Percentiles rank a stretch among this genome's conserved stretches.
Conservation (phyloP, 2,888 invertebrate species). For the Yponomeuta sedellus region DNA sequence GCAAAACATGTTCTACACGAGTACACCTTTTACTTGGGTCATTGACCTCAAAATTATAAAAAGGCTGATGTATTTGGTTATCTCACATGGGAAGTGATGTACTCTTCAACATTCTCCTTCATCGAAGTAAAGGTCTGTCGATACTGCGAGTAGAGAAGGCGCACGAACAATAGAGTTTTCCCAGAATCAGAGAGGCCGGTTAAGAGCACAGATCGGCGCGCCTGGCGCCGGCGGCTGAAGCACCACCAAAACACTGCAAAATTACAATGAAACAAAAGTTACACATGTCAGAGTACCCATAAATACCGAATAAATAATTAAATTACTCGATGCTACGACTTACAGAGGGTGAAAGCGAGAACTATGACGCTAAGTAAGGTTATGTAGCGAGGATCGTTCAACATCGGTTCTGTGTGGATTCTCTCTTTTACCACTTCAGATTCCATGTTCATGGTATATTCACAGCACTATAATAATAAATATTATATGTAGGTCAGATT, state of each 20-base stretch:
- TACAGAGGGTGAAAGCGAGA: conserved; percentile 59
- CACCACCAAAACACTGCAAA: conserved; percentile 78
- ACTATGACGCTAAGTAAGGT: conserved; percentile 64
- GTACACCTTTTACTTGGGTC: no score
- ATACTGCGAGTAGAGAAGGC: conserved; percentile 82
- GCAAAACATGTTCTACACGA: no score
- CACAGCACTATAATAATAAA: no score
- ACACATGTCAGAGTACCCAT: no score
- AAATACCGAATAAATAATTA: background rate
- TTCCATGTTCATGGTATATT: conserved; percentile 39
- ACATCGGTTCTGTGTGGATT: conserved; percentile 60
- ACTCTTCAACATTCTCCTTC: conserved; percentile 87
- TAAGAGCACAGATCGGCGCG: conserved; percentile 82
- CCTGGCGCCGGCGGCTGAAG: conserved; percentile 75
- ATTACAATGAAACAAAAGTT: background rate
- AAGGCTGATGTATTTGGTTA: background rate
- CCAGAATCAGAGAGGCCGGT: conserved; percentile 93
- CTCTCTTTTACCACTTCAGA: conserved; percentile 64
- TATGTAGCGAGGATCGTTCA: conserved; percentile 68
- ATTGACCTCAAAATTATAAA: no score
- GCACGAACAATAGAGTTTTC: conserved; percentile 91
- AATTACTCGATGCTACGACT: conserved; percentile 28
- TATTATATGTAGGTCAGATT: no score
- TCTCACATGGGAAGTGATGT: conserved; percentile 79
- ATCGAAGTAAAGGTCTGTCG: conserved; percentile 92